phyloP scores from a whole-genome alignment of 1,140 invertebrate genomes.

The Lepidostoma basale region DNA sequence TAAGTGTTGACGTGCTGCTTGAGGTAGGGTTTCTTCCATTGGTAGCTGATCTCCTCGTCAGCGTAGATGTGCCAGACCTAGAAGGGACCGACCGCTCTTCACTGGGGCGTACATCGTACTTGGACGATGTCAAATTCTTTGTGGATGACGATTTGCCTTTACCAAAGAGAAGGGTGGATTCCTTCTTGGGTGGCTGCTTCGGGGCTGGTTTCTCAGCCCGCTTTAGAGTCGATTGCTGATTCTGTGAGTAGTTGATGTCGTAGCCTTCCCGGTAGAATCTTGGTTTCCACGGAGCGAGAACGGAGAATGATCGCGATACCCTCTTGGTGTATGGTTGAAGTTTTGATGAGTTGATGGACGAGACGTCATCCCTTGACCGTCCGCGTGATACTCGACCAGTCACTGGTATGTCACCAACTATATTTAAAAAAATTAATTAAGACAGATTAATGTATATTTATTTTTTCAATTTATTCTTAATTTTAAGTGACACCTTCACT shows the following conservation, averaged over 20 bases:
- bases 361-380: constrained; percentile 74
- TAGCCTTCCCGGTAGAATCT: constrained; percentile 72
- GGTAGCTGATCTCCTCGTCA: constrained; percentile 48
- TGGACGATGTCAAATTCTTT: constrained; percentile 49
- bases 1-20: constrained; percentile 45
- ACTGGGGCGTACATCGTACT: constrained; percentile 56
- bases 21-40: constrained; percentile 47
- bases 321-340: constrained; percentile 72
- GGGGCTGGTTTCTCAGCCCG: constrained; percentile 54
- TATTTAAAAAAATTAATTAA: neutral
- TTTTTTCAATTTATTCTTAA: no score
- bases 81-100: constrained; percentile 34
- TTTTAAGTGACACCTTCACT: neutral
- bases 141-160: constrained; percentile 52
- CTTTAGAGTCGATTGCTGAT: constrained; percentile 61
- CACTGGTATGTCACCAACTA: constrained; percentile 74
- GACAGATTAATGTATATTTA: neutral
- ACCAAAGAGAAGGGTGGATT: constrained; percentile 47
- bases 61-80: constrained; percentile 42
- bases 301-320: constrained; percentile 81
- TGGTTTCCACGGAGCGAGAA: constrained; percentile 83
- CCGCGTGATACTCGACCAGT: constrained; percentile 64
- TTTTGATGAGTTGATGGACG: constrained; percentile 63
- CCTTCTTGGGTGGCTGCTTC: constrained; percentile 53
- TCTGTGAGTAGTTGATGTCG: constrained; percentile 81